Conservation (phyloP, 2,888 invertebrate species). For the Elysia crispata region DNA sequence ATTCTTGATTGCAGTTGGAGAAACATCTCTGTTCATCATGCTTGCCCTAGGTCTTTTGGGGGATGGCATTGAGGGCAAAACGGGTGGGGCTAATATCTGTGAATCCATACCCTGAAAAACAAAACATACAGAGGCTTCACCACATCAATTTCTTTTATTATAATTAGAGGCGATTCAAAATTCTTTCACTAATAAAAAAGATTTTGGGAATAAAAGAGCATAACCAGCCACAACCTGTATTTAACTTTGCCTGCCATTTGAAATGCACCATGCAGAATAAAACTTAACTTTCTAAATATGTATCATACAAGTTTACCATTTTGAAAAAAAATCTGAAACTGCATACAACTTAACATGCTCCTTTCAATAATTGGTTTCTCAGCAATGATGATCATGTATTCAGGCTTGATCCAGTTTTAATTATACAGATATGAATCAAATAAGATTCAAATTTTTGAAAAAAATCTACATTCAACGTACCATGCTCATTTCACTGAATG, state of each 20-base stretch:
- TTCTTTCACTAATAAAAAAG: too few species aligned
- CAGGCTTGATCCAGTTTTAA: constrained; percentile 61
- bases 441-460: not conserved
- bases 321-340: not conserved
- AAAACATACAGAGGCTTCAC: too few species aligned
- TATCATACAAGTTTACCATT: constrained; percentile 14
- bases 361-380: constrained; percentile 72
- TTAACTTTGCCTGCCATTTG: too few species aligned
- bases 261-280: constrained; percentile 43
- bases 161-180: too few species aligned
- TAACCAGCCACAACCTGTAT: too few species aligned
- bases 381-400: constrained; percentile 60
- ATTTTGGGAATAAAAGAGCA: too few species aligned
- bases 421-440: constrained; percentile 37
- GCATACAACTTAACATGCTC: constrained; percentile 62
- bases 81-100: constrained; percentile 58
- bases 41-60: constrained; percentile 70
- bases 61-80: constrained; percentile 69
- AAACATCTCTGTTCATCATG: constrained; percentile 69
- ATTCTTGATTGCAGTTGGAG: constrained; percentile 56
- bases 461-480: constrained; percentile 53
- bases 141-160: too few species aligned
- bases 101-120: too few species aligned
- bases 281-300: constrained; percentile 52
- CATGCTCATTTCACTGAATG: constrained; percentile 71